Conservation (phyloP, 2,888 invertebrate genomes). For the Amaurobius ferox region DNA sequence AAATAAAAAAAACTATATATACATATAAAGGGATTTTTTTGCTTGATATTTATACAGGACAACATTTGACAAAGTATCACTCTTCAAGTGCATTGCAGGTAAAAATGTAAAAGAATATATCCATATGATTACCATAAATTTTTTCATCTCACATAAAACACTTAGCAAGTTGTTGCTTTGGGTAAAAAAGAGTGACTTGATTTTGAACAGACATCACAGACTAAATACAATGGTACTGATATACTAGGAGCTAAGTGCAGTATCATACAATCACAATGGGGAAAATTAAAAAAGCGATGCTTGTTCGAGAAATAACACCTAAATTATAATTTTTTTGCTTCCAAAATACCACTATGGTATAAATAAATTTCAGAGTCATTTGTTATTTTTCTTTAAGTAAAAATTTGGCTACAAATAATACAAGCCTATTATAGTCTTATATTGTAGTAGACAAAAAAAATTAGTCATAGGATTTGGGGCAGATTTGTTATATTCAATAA, state of each 20-base stretch:
- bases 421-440: too few relatives aligned
- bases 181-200: neutral
- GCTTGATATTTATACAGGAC: slow-evolving; percentile 48
- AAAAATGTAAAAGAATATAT: slow-evolving; percentile 69
- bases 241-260: slow-evolving; percentile 40
- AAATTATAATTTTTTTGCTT: too few relatives aligned
- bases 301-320: too few relatives aligned
- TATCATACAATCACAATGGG: too few relatives aligned
- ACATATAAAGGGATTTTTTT: slow-evolving; percentile 45
- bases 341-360: too few relatives aligned
- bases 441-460: too few relatives aligned
- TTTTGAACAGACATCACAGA: slow-evolving; percentile 43
- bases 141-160: slow-evolving; percentile 1
- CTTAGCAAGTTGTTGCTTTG: neutral
- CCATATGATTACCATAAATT: slow-evolving; percentile 53
- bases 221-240: slow-evolving; percentile 28
- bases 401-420: too few relatives aligned
- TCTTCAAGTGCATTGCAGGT: slow-evolving; percentile 57
- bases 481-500: too few relatives aligned
- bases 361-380: too few relatives aligned
- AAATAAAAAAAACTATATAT: slow-evolving; percentile 56
- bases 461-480: too few relatives aligned
- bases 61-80: slow-evolving; percentile 34
- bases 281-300: too few relatives aligned
- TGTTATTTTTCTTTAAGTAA: too few relatives aligned